phyloP scores from a whole-genome alignment of 2,888 invertebrate species.

The Phoenoteleia sp. region DNA sequence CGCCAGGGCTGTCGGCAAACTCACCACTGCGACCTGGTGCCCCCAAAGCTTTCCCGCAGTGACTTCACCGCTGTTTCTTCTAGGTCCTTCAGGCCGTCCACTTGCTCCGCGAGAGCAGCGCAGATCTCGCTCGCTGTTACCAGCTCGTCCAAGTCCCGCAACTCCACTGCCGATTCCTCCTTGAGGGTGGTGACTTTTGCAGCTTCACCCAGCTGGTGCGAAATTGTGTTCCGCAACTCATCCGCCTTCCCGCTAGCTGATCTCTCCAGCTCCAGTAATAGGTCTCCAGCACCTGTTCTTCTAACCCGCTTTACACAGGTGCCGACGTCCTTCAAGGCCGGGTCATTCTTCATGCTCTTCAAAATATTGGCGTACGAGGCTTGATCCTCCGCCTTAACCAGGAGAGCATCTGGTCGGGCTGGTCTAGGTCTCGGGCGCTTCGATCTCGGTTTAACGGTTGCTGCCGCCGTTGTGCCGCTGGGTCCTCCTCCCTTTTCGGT shows the following conservation, averaged over 20 bases:
- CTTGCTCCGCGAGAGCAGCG: neutral
- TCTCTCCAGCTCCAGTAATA: neutral
- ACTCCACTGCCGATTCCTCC: conserved; percentile 20
- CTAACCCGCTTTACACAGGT: neutral
- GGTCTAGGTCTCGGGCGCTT: neutral
- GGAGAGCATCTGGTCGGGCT: neutral
- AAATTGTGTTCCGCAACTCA: too few relatives aligned
- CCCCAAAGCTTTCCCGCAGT: conserved; percentile 18
- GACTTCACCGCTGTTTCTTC: neutral
- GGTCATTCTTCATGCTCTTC: neutral
- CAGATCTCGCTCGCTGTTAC: conserved; percentile 48
- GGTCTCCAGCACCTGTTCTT: neutral
- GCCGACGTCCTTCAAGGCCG: neutral
- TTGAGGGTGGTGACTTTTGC: neutral
- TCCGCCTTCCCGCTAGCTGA: neutral
- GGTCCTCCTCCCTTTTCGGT: too few relatives aligned
- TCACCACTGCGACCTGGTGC: conserved; percentile 30
- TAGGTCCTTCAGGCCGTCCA: neutral
- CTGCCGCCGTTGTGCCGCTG: too few relatives aligned
- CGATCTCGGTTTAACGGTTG: too few relatives aligned
- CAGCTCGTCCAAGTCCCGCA: conserved; percentile 43
- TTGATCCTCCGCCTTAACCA: neutral
- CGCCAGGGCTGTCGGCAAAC: neutral
- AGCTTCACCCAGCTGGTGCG: too few relatives aligned
- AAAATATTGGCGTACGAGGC: neutral